Evolutionary conservation across 2,113 vertebrate species (phyloP), one percentile per base, ranked within the genome.

Genomic region (Campylomormyrus tamandua): DNA sequence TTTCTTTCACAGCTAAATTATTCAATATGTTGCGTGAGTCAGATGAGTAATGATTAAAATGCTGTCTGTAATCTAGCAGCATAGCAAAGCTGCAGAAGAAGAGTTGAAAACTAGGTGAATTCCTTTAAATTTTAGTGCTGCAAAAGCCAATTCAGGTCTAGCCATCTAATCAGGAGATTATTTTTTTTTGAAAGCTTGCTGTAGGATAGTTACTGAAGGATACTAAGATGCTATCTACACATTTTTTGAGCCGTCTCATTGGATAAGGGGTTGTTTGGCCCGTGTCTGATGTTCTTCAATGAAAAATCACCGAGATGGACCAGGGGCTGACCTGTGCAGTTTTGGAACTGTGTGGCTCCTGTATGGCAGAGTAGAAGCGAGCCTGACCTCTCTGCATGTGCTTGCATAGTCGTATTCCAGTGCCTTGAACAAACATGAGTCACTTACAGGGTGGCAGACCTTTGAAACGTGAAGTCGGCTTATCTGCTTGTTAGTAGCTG

Each of bases 151-250:
- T 91, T 92, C 91, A 90, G 92, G 94, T 95, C 94, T 94, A 94
- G 94, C 95, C 94, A 92, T 93, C 92, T 95, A 92, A 91, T 94
- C 93, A 94, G 93, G 92, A 93, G 92, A 94, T 94, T 91, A 90
- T 88, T 48, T 91, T 93, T 91, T 92, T 88, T 90, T 83, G 92
- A 58, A 91, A 90, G 89, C 87, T 85, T 49, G 87, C 48, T n/a
- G 6, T 62, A 31, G 27, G 9, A 70, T 13, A 9, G 45, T 70
- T 83, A 62, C 87, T 42, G 88, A 58, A 62, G 83, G 53, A 87
- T 46, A 31, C 35, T 58, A 42, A 80, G 53, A 5, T 90, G 46
- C 86, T 66, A n/a, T 84, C 39, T 86, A 8, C 24, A 27, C 89
- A 42, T 70, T 48, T 56, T 52, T 87, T 53, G 2, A 53, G 0